Evolutionary conservation across 2,888 invertebrate species (phyloP), one percentile per base, ranked within the genome.

Genomic region (Eristalis arbustorum): DNA sequence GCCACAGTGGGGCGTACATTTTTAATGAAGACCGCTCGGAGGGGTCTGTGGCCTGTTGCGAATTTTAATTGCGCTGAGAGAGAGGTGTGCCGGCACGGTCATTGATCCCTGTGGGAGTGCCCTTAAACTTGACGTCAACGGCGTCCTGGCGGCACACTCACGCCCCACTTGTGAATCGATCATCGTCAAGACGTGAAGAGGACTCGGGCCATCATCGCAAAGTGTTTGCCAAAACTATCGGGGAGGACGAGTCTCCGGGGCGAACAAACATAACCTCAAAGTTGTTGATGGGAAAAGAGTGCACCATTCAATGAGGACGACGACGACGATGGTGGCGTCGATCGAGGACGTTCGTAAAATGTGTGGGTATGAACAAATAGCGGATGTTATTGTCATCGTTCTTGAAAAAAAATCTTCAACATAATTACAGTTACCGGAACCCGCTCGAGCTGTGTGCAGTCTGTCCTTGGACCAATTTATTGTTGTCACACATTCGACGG

Each of bases 321-420:
- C 23, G 3, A 31, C 31, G 31, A 25, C 25, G 25, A 25, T 3
- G 3, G 25, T 3, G 25, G 31, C 31, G n/a, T 13, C 56, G 40
- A 69, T 62, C 40, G 37, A 69, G 69, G 22, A 66, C 71, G 56
- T 49, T 18, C 49, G n/a, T 18, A 40, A 37, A 66, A n/a, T n/a
- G 49, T 75, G 76, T 82, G 67, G 66, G 71, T 62, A 63, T 57
- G 63, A 82, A 28, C 67, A 82, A 76, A 76, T 37, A 76, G 28
- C 76, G 76, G 71, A 82, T 76, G 82, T 76, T 82, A 62, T 67
- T 76, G 76, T 76, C 82, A 72, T 77, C 69, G 77, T 82, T 82
- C 68, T 57, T 77, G 72, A 76, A 66, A 72, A n/a, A 42, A 42
- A 68, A 72, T 77, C 56, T 66, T 82, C 67, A 59, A 67, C 67